Evolutionary conservation across 2,797 vertebrate genomes (phyloP).

Genomic region (Falco cherrug): DNA sequence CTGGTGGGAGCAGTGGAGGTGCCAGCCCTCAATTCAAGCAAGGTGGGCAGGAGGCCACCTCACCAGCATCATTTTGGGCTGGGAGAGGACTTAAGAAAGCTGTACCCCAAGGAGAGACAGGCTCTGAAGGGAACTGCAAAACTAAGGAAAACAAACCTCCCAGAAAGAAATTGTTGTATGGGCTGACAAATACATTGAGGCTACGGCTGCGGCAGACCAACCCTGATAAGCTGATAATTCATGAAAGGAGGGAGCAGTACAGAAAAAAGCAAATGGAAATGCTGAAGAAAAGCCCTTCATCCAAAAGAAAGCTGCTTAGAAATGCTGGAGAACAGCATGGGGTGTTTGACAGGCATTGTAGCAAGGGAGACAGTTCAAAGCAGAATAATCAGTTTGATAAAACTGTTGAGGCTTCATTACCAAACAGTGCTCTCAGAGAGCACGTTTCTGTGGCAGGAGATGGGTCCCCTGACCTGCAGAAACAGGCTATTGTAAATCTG

Average conservation of each 20-base stretch:
- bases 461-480: neutral
- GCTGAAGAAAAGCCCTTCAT: constrained; percentile 38
- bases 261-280: constrained; percentile 59
- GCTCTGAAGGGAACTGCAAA: constrained; percentile 22
- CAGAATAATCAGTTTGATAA: constrained; percentile 60
- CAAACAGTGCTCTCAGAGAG: constrained; percentile 12
- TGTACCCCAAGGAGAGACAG: neutral
- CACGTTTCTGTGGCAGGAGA: neutral
- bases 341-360: neutral
- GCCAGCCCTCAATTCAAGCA: neutral
- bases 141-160: constrained; percentile 37
- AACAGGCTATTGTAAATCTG: neutral
- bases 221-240: constrained; percentile 60
- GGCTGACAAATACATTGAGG: constrained; percentile 86
- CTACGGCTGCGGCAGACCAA: constrained; percentile 83
- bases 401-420: constrained; percentile 71
- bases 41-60: neutral
- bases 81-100: constrained; percentile 14
- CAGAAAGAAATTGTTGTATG: constrained; percentile 80
- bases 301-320: constrained; percentile 41
- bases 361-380: constrained; percentile 16
- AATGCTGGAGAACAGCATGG: neutral
- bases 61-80: neutral
- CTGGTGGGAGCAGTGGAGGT: neutral
- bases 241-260: constrained; percentile 76